Percentiles rank a stretch among this genome's conserved stretches.
phyloP scores from a whole-genome alignment of 2,888 invertebrate species.

The Ophion costatus region DNA sequence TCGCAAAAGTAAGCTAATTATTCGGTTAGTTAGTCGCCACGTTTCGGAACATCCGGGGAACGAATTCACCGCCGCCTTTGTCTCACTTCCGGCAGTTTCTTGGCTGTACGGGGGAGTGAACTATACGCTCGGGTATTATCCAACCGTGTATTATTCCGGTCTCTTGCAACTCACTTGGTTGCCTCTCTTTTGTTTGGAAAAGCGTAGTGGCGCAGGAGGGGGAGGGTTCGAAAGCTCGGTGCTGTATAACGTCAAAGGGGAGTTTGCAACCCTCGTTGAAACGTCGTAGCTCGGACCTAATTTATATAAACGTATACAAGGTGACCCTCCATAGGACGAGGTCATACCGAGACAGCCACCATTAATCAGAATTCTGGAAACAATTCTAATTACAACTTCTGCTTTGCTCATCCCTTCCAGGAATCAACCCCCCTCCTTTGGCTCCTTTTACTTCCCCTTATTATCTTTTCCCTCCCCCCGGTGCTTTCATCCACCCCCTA shows the following conservation, averaged over 20 bases:
- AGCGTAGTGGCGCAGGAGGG: background rate
- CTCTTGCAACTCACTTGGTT: constrained; percentile 15
- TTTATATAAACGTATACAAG: constrained; percentile 28
- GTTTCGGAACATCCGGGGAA: background rate
- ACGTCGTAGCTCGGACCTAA: constrained; percentile 22
- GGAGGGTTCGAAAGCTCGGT: background rate
- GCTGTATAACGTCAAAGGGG: constrained; percentile 22
- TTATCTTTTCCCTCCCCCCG: background rate
- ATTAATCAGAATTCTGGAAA: constrained; percentile 68
- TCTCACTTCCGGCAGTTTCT: constrained; percentile 9
- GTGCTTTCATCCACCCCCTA: background rate
- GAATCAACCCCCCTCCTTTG: background rate
- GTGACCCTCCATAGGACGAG: constrained; percentile 28
- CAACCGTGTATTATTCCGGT: constrained; percentile 18
- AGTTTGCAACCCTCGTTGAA: constrained; percentile 21
- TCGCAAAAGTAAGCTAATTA: background rate
- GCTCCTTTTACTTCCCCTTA: background rate
- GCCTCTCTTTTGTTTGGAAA: background rate
- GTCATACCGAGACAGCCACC: constrained; percentile 46
- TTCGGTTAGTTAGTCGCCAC: background rate
- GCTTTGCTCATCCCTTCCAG: constrained; percentile 26
- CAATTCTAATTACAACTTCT: constrained; percentile 68
- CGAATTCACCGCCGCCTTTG: constrained; percentile 7
- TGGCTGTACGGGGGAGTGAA: background rate
- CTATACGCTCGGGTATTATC: constrained; percentile 3